A percentile compares a stretch with the other conserved stretches of the same genome.
Evolutionary conservation across 2,888 invertebrate species (phyloP).

Genomic region (Apamea monoglypha): DNA sequence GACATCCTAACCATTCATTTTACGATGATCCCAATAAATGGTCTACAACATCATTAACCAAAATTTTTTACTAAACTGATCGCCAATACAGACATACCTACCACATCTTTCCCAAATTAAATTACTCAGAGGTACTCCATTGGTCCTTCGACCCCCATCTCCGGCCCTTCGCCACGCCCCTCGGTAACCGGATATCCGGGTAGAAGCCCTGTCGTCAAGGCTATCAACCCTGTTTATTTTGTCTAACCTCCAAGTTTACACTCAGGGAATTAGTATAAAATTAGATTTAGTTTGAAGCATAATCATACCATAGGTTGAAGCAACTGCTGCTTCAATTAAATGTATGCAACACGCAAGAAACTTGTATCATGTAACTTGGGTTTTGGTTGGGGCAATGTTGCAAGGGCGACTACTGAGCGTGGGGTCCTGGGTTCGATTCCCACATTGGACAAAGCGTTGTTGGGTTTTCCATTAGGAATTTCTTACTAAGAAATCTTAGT

Average conservation of each 20-base stretch:
- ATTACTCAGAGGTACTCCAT: constrained; percentile 40
- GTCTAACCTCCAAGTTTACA: constrained; percentile 25
- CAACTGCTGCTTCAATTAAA: too few species aligned
- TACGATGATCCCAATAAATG: too few species aligned
- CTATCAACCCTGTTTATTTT: constrained; percentile 62
- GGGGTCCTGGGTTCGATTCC: too few species aligned
- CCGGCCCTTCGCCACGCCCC: constrained; percentile 61
- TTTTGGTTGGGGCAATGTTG: too few species aligned
- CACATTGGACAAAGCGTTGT: too few species aligned
- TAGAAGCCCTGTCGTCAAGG: constrained; percentile 68
- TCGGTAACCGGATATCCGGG: constrained; percentile 75
- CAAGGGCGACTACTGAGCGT: too few species aligned
- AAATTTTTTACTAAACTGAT: neutral
- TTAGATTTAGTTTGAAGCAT: neutral
- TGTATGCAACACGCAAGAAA: too few species aligned
- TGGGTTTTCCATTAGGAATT: too few species aligned
- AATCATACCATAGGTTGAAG: neutral
- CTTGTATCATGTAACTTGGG: too few species aligned
- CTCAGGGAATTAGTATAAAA: neutral
- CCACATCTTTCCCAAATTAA: constrained; percentile 37
- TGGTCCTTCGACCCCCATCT: constrained; percentile 49
- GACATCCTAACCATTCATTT: too few species aligned
- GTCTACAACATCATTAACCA: neutral
- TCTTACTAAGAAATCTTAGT: too few species aligned
- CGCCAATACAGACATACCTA: constrained; percentile 15